A percentile compares a stretch with the other conserved stretches of the same genome.
These are phyloP conservation scores for Guaruba guarouba DNA, from an alignment of 2,113 vertebrate genomes.

Conservation along the genomic window DNA sequence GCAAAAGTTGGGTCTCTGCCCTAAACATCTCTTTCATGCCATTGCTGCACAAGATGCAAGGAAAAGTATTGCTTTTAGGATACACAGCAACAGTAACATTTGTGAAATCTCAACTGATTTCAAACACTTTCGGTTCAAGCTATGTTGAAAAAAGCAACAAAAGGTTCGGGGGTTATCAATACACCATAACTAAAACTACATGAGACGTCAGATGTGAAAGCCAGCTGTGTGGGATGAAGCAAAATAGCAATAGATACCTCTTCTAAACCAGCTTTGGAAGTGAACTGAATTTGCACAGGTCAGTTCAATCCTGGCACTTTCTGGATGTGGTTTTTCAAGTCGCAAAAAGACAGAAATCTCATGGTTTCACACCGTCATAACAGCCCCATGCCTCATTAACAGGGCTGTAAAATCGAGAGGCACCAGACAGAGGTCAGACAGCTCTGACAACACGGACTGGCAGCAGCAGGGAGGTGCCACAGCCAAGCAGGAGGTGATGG, in stretches of 20 bases:
- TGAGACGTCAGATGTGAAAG: background rate
- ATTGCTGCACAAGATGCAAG: background rate
- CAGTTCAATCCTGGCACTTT: background rate
- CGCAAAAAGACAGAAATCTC: background rate
- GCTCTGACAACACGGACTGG: background rate
- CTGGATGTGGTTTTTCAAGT: background rate
- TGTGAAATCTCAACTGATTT: background rate
- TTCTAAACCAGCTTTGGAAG: background rate
- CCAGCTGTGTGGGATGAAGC: background rate
- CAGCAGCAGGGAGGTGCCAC: background rate
- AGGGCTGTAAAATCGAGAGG: background rate
- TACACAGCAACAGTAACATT: background rate
- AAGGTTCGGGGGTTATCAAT: background rate
- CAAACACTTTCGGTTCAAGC: background rate
- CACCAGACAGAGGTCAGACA: background rate
- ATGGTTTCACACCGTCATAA: background rate
- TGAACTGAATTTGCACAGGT: background rate
- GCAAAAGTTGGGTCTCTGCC: background rate
- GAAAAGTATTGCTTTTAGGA: background rate
- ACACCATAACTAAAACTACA: background rate
- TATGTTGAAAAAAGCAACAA: background rate
- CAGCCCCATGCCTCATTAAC: background rate
- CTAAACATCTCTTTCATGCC: background rate
- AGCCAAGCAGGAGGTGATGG: background rate
- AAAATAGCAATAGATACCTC: background rate